Conservation (phyloP, 2,113 vertebrate species). For the Archocentrus centrarchus region DNA sequence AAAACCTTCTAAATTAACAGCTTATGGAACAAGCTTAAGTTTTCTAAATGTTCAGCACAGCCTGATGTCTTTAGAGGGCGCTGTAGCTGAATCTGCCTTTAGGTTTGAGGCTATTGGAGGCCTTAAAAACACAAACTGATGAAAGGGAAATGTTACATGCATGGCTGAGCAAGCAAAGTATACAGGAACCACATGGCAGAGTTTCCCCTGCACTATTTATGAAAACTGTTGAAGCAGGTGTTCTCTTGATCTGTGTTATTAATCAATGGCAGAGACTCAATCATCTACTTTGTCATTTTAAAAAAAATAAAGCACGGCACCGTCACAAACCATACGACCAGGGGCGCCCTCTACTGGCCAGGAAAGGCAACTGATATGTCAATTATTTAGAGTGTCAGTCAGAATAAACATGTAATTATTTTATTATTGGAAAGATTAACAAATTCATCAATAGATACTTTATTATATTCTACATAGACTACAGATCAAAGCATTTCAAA, state of each 20-base stretch:
- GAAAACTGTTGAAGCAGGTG: not conserved
- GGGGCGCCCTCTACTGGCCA: constrained; percentile 23
- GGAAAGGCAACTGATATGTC: not conserved
- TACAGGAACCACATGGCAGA: no score
- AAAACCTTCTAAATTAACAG: not conserved
- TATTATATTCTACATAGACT: constrained; percentile 10
- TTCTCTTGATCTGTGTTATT: not conserved
- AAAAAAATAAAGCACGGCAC: not conserved
- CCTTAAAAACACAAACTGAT: not conserved
- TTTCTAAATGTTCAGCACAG: not conserved
- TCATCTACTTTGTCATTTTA: not conserved
- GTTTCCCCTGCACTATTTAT: not conserved
- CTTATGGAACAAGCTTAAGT: not conserved
- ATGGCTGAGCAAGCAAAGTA: not conserved
- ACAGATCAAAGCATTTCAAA: constrained; percentile 45
- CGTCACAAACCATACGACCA: not conserved
- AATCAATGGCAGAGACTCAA: not conserved
- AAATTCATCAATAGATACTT: not conserved
- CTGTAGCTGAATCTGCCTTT: not conserved
- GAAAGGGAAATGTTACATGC: not conserved
- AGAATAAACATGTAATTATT: not conserved
- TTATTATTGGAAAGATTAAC: not conserved
- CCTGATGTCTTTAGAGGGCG: not conserved
- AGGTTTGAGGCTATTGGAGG: not conserved
- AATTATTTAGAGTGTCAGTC: not conserved